Base-by-base conservation (phyloP, 2,888 invertebrate genomes). In the Scaptomyza parva region DNA sequence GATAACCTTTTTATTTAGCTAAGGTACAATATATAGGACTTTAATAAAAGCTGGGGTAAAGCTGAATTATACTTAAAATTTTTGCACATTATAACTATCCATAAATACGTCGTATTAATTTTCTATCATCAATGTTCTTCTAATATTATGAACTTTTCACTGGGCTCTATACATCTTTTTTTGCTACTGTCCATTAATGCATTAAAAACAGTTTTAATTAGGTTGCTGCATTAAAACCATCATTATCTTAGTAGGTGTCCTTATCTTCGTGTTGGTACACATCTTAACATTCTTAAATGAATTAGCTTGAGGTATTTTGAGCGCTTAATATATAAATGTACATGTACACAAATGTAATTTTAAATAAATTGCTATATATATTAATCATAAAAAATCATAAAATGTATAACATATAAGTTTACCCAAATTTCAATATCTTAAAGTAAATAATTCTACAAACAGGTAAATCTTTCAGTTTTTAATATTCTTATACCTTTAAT, bases 401-500 rank as follows among this genome's bases (percentile, higher is more conserved):
- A 5, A 6, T 24, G 8, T 24, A 24, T 7, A 24, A 6, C 24
- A 24, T 7, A 5, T 80, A 57, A 77, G 57, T 55, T 71, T 63
- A 58, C 58, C 44, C 61, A 69, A 75, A 57, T 69, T 45, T 61
- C 55, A 57, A 64, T 40, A 61, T 20, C 59, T 48, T 33, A 61
- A 45, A 51, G 40, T 33, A 51, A 52, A 57, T 43, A 28, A 61
- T 8, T 30, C 50, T 65, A 57, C 45, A 43, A 62, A 58, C 54
- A 70, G 63, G 71, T 63, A 70, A 85, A 65, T 65, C 65, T 69
- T 82, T 78, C 60, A 54, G 57, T 82, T 81, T 81, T 69, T 64
- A 66, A 79, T 88, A 82, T 77, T 79, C 79, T 88, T 86, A 89
- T 85, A 87, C 69, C 83, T 86, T 86, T 84, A 88, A 88, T 89